Conservation (phyloP, 2,797 vertebrate species). For the Chelonia mydas region DNA sequence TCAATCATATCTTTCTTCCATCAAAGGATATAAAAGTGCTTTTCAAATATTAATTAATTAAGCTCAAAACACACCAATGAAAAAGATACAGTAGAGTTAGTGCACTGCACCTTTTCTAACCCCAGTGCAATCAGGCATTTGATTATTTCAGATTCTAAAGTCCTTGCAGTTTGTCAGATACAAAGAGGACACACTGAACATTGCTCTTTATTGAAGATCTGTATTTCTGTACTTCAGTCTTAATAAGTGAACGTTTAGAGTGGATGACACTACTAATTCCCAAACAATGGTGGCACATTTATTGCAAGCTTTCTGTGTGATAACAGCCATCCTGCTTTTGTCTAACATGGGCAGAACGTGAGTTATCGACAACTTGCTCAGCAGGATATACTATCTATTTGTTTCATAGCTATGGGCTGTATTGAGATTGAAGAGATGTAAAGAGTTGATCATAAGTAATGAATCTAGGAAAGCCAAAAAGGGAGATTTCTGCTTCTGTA, state of each 20-base stretch:
- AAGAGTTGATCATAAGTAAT: constrained; percentile 32
- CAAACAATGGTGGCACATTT: neutral
- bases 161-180: neutral
- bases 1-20: neutral
- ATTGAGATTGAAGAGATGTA: neutral
- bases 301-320: constrained; percentile 1
- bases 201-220: neutral
- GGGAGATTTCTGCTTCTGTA: neutral
- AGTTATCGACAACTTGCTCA: constrained; percentile 36
- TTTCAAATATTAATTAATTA: neutral
- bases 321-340: neutral
- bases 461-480: neutral
- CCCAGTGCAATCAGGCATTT: neutral
- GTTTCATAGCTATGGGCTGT: neutral
- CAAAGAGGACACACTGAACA: neutral
- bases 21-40: neutral
- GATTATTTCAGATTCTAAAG: neutral
- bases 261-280: neutral
- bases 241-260: neutral
- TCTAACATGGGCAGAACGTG: neutral
- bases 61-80: neutral
- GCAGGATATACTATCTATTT: neutral
- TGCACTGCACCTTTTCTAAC: neutral
- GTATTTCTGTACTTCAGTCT: neutral
- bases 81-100: fast-evolving